phyloP scores from a whole-genome alignment of 2,113 vertebrate genomes.

The Neogobius melanostomus region DNA sequence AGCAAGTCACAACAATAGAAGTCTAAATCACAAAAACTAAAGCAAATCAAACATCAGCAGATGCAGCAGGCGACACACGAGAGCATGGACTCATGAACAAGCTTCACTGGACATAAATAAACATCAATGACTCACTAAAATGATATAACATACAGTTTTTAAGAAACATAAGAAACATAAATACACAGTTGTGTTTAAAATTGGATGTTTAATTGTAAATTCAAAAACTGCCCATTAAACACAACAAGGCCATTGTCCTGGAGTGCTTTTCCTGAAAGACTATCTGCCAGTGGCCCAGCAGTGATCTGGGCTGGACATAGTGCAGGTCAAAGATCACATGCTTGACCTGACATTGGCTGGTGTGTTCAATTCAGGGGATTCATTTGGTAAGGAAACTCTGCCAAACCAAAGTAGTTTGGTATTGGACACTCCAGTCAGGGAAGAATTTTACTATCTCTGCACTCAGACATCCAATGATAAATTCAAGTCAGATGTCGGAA shows the following conservation, averaged over 20 bases:
- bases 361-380: conserved; percentile 57
- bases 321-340: conserved; percentile 66
- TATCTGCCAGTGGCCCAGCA: conserved; percentile 62
- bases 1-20: conserved; percentile 12
- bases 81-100: neutral
- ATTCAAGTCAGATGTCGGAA: conserved; percentile 5
- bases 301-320: conserved; percentile 44
- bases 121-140: too few relatives aligned
- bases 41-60: too few relatives aligned
- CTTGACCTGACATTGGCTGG: conserved; percentile 52
- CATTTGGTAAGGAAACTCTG: conserved; percentile 50
- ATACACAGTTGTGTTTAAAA: conserved; percentile 50
- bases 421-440: neutral
- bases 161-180: too few relatives aligned
- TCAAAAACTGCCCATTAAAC: conserved; percentile 56
- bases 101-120: neutral
- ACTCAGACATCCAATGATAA: neutral
- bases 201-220: conserved; percentile 40
- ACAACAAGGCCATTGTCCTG: conserved; percentile 73
- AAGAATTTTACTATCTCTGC: neutral
- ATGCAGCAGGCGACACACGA: neutral
- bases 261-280: conserved; percentile 59
- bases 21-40: neutral
- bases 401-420: conserved; percentile 22
- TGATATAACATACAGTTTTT: too few relatives aligned